These are phyloP conservation scores for Zelleria hepariella DNA, from an alignment of 2,888 invertebrate genomes.

Conservation along the genomic window DNA sequence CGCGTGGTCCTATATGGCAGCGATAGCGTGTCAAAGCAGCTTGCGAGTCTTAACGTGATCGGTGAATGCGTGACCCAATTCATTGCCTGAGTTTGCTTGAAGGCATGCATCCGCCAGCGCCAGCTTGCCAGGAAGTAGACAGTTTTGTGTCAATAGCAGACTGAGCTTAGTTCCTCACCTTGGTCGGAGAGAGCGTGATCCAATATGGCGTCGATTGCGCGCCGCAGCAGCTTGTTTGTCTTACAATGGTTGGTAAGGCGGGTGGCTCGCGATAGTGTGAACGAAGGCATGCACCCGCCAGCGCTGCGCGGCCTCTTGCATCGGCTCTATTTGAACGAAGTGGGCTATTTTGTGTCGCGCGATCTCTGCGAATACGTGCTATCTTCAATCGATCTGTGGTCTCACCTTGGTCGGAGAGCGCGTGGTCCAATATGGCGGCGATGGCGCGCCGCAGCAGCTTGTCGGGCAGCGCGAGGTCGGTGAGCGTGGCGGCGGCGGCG, in stretches of 20 bases:
- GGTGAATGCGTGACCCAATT: background rate
- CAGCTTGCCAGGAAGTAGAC: too few species aligned
- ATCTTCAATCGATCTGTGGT: too few species aligned
- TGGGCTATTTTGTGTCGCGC: background rate
- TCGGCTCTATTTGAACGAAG: too few species aligned
- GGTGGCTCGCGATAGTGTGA: slow-evolving; percentile 13
- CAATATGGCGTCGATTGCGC: slow-evolving; percentile 32
- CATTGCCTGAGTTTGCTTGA: background rate
- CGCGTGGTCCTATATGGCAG: too few species aligned
- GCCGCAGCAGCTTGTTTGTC: slow-evolving; percentile 14
- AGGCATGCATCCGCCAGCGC: too few species aligned
- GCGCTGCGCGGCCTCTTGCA: too few species aligned
- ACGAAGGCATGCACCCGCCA: too few species aligned
- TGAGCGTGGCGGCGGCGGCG: slow-evolving; percentile 9
- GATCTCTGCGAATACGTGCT: too few species aligned
- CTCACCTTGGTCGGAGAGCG: slow-evolving; percentile 6
- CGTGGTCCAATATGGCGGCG: slow-evolving; percentile 43
- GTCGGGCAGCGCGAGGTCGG: slow-evolving; percentile 12
- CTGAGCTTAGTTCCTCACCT: too few species aligned
- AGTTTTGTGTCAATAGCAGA: too few species aligned
- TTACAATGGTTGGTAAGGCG: slow-evolving; percentile 11
- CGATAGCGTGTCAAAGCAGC: too few species aligned
- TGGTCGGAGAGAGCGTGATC: slow-evolving; percentile 26
- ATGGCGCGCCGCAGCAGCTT: slow-evolving; percentile 17
- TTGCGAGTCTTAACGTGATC: too few species aligned